phyloP scores from a whole-genome alignment of 2,888 invertebrate species.

The Drosophila colorata region DNA sequence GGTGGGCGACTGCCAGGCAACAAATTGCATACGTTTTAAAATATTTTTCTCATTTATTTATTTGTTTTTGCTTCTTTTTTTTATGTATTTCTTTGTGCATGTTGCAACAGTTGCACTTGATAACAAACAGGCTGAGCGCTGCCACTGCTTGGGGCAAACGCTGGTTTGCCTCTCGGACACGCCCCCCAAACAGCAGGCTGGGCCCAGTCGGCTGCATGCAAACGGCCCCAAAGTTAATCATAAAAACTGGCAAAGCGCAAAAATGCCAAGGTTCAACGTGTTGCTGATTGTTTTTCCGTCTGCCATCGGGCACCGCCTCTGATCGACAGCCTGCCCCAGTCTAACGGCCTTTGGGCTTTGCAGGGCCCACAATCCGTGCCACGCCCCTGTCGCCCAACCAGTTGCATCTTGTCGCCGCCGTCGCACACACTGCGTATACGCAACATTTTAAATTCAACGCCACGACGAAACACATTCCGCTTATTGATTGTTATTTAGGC shows the following conservation, averaged over 20 bases:
- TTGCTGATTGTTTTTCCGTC: slow-evolving; percentile 39
- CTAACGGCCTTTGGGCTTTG: no score
- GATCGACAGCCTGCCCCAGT: slow-evolving; percentile 12
- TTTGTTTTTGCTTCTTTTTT: slow-evolving; percentile 6
- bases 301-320: background rate
- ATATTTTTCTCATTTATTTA: slow-evolving; percentile 27
- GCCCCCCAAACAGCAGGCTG: background rate
- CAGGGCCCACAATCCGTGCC: background rate
- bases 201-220: slow-evolving; percentile 8
- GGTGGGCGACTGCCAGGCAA: slow-evolving; percentile 44
- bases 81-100: slow-evolving; percentile 25
- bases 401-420: background rate
- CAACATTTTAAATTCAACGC: slow-evolving; percentile 13
- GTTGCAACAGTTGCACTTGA: slow-evolving; percentile 43
- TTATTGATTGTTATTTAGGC: slow-evolving; percentile 28
- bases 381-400: background rate
- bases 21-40: slow-evolving; percentile 69
- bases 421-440: slow-evolving; percentile 30
- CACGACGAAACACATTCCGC: background rate
- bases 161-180: slow-evolving; percentile 6
- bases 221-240: slow-evolving; percentile 39
- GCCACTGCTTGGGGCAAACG: slow-evolving; percentile 12
- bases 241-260: slow-evolving; percentile 20
- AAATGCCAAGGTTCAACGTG: slow-evolving; percentile 39
- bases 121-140: slow-evolving; percentile 20